Conservation (phyloP, 2,113 vertebrate species). For the Alectura lathami region DNA sequence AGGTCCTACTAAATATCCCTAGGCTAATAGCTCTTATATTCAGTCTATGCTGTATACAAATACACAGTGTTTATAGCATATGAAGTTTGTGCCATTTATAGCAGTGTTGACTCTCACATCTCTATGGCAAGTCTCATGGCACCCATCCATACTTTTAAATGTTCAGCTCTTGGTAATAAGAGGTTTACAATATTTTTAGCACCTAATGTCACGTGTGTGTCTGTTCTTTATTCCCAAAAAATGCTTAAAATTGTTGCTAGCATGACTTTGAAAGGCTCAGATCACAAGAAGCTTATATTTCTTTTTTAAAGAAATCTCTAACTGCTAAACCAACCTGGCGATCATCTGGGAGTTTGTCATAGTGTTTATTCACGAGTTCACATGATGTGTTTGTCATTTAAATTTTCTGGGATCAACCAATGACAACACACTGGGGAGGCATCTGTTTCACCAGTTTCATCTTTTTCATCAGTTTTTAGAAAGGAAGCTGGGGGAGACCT, state of each 20-base stretch:
- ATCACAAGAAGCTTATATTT: background rate
- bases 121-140: conserved; percentile 8
- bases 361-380: background rate
- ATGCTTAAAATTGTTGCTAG: background rate
- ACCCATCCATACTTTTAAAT: background rate
- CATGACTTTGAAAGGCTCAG: background rate
- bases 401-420: background rate
- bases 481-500: background rate
- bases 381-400: background rate
- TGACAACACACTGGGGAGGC: background rate
- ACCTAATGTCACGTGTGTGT: background rate
- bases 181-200: background rate
- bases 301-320: background rate
- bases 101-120: conserved; percentile 16
- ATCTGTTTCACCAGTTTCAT: background rate
- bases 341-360: background rate
- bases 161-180: background rate
- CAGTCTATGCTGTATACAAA: background rate
- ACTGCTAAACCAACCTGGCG: background rate
- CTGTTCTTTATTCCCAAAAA: background rate
- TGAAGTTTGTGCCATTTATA: background rate
- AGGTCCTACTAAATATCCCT: background rate
- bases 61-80: background rate
- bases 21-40: background rate
- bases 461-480: background rate